Conservation (phyloP, 2,113 vertebrate species). For the Ceyx cyanopectus region DNA sequence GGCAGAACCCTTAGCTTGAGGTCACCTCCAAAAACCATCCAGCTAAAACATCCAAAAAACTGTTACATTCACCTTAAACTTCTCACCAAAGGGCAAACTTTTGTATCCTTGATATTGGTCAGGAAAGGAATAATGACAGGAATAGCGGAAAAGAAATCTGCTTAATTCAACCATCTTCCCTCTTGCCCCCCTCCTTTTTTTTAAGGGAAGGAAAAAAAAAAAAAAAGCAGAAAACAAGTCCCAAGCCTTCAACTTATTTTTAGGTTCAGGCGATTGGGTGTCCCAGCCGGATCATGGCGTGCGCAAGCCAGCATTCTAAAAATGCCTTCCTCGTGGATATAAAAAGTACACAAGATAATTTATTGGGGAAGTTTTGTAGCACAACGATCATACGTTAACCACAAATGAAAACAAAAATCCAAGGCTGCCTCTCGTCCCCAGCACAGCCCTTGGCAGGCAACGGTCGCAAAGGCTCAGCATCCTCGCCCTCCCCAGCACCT, state of each 20-base stretch:
- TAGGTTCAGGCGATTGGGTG: slow-evolving; percentile 31
- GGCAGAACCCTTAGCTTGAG: background rate
- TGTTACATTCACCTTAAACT: background rate
- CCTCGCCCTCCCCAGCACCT: background rate
- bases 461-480: background rate
- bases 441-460: slow-evolving; percentile 3
- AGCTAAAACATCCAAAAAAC: background rate
- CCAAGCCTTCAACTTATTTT: slow-evolving; percentile 68
- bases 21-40: background rate
- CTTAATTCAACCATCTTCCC: background rate
- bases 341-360: slow-evolving; percentile 65
- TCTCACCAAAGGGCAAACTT: background rate
- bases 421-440: slow-evolving; percentile 26
- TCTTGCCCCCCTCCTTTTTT: background rate
- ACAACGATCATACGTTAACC: slow-evolving; percentile 50
- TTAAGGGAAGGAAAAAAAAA: background rate
- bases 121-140: background rate
- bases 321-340: slow-evolving; percentile 48
- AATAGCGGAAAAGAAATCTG: background rate
- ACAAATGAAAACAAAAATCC: background rate
- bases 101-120: background rate
- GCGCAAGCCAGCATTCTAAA: slow-evolving; percentile 56
- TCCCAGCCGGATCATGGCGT: background rate
- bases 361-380: slow-evolving; percentile 58
- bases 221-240: background rate